Base-by-base conservation (phyloP, 2,797 vertebrate genomes). In the Sebastes miniatus region DNA sequence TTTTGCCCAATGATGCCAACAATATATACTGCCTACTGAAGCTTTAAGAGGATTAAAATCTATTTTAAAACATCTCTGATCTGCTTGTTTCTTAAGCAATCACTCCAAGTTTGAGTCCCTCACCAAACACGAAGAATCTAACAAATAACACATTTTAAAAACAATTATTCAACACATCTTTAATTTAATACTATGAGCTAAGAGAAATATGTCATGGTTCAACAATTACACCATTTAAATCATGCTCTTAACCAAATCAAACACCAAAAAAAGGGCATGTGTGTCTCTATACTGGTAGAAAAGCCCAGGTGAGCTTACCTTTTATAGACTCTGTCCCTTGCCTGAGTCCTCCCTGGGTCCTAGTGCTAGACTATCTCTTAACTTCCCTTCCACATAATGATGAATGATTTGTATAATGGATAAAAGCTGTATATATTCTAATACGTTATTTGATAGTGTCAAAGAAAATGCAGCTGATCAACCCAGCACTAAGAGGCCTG, bases 381-480 rank as follows among this genome's bases (percentile, higher is more conserved):
- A 0, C 8, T 52, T 52, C 50, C 50, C 20, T 8, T 52, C 18
- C 20, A 52, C 50, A 52, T 52, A 31, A n/a, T 5, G 20, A 18
- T 20, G 24, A 14, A 66, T 18, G 39, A 11, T 67, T 50, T 50
- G 43, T 47, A 12, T n/a, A 22, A 68, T 22, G 24, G 24, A 10
- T 31, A n/a, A 50, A 29, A n/a, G 43, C 25, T 50, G 24, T 20
- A 66, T 27, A 6, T 47, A 66, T 20, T 47, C 3, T 20, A 27
- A 31, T 61, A 20, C 3, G 10, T 61, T 29, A 61, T 31, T 29
- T 61, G 8, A 61, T 5, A 16, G 22, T 13, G 61, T 85, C 61
- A 47, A 82, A 69, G 43, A 58, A 75, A 70, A 77, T 24, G 50
- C 52, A 81, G 54, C 34, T 47, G 65, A 80, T 80, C 74, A 78